Base-by-base conservation (phyloP, 2,797 vertebrate genomes). In the Sebastes elongatus region DNA sequence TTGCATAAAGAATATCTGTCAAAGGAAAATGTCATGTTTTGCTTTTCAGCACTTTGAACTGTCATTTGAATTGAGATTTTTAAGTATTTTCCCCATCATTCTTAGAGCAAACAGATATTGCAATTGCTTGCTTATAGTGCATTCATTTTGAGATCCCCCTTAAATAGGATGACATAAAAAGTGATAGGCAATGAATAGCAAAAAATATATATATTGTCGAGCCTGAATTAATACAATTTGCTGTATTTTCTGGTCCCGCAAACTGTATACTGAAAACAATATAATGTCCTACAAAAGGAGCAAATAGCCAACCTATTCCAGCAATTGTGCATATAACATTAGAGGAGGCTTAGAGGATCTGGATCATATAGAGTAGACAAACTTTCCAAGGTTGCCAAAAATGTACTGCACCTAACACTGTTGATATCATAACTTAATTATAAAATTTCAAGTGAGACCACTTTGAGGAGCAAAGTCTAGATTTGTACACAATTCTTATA, bases 401-500 rank as follows among this genome's bases (percentile, higher is more conserved):
- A 71, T 61, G 10, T 8, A 56, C 5, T 63, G 7, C 14, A 52
- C 8, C 52, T 35, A 53, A 38, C 4, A 46, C 2, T 42, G 7
- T 56, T 62, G 7, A 55, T 28, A 74, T 20, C 16, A 60, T n/a
- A 61, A 71, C 22, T 22, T 49, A 33, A 75, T 84, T 32, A 23
- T 3, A 65, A 25, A n/a, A 65, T 73, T 82, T 78, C 20, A 87
- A 61, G 7, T 33, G 35, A 71, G 56, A 71, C 65, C 67, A 80
- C 70, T 85, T 85, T 81, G 62, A 80, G 68, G 81, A 73, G 8
- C 78, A 87, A 92, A 86, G 83, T 91, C 81, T 82, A 74, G 4
- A 52, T 64, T 52, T 78, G 74, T 46, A 18, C 42, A 89, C 86
- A 80, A 75, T 67, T 57, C 56, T 62, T 63, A 59, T 10, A 79